Conservation (phyloP, 2,888 invertebrate genomes). For the Coronaproctus castanopsis region DNA sequence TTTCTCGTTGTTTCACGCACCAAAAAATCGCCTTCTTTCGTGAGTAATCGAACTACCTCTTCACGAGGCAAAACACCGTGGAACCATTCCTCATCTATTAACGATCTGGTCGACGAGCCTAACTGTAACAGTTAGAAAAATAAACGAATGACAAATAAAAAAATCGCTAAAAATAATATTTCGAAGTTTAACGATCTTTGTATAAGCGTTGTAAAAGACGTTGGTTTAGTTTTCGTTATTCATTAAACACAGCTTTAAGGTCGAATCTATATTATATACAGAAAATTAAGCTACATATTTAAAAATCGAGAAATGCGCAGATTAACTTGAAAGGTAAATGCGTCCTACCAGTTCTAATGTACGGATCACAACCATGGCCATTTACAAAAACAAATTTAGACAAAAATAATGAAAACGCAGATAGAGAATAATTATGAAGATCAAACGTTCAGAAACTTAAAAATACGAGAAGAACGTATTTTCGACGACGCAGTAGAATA, state of each 20-base stretch:
- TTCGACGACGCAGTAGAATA: neutral
- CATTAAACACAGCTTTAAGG: too few species aligned
- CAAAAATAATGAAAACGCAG: neutral
- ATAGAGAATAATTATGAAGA: too few species aligned
- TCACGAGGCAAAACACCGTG: conserved; percentile 90
- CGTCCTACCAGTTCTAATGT: neutral
- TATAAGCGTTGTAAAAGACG: too few species aligned
- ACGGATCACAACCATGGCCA: neutral
- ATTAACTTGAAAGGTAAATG: neutral
- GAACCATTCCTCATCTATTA: conserved; percentile 90
- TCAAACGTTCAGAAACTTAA: too few species aligned
- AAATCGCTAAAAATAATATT: too few species aligned
- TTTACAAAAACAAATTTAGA: neutral
- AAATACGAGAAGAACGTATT: too few species aligned
- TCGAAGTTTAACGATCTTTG: too few species aligned
- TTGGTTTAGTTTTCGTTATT: too few species aligned
- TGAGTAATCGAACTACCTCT: conserved; percentile 75
- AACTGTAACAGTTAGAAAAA: conserved; percentile 17
- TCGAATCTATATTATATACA: too few species aligned
- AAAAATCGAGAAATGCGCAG: too few species aligned
- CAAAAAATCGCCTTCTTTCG: conserved; percentile 83
- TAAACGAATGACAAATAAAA: neutral
- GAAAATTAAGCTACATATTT: too few species aligned
- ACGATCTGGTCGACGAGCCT: conserved; percentile 35
- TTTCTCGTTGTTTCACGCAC: conserved; percentile 82